These are phyloP conservation scores for Siniperca obscura DNA, from an alignment of 2,797 vertebrate genomes.

Conservation along the genomic window DNA sequence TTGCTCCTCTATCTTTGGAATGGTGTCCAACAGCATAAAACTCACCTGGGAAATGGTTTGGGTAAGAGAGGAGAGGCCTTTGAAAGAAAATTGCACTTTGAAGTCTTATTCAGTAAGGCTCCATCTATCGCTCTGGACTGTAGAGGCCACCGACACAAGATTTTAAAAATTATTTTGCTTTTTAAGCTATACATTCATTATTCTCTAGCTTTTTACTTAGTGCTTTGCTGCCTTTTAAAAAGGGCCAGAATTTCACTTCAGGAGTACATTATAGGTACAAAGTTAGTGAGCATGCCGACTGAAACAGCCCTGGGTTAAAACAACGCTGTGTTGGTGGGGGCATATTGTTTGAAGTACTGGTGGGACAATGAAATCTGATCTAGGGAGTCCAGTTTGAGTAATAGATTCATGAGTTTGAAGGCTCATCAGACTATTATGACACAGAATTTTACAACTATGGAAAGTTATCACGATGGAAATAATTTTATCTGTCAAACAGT, in stretches of 20 bases:
- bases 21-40: background rate
- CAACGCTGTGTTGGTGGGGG: background rate
- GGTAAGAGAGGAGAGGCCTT: background rate
- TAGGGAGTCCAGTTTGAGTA: background rate
- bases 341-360: background rate
- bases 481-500: too few relatives aligned
- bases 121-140: background rate
- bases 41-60: background rate
- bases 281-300: background rate
- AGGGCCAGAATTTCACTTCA: background rate
- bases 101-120: background rate
- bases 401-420: background rate
- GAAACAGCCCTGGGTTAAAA: background rate
- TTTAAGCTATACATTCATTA: background rate
- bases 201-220: background rate
- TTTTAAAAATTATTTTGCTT: background rate
- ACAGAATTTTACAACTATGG: too few relatives aligned
- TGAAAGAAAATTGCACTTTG: conserved; percentile 21
- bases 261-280: background rate
- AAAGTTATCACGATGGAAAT: too few relatives aligned
- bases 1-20: conserved; percentile 22
- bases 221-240: background rate
- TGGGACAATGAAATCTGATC: background rate
- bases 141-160: background rate
- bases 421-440: background rate